These are phyloP conservation scores for Araneus ventricosus DNA, from an alignment of 1,140 invertebrate species.

Conservation along the genomic window DNA sequence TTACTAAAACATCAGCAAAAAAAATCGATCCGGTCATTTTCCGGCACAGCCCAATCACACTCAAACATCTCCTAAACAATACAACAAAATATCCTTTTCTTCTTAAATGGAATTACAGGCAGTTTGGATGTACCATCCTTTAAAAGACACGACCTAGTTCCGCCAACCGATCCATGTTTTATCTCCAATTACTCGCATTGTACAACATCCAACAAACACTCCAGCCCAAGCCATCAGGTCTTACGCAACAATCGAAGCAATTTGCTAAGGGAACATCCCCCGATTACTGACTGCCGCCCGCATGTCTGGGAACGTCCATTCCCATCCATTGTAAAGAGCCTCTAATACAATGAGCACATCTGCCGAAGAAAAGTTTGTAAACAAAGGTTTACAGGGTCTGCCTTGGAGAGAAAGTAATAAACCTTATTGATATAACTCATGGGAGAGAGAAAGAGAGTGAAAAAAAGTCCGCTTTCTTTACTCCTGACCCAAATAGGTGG, in stretches of 20 bases:
- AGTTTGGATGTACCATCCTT: background rate
- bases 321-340: constrained; percentile 8
- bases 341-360: constrained; percentile 1
- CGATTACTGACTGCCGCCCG: background rate
- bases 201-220: background rate
- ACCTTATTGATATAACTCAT: constrained; percentile 32
- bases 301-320: background rate
- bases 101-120: constrained; percentile 2
- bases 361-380: background rate
- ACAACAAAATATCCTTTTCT: background rate
- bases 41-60: constrained; percentile 4
- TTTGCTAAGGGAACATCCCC: background rate
- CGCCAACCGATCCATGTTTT: constrained; percentile 1
- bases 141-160: background rate
- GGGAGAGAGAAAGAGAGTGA: background rate
- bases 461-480: constrained; percentile 11
- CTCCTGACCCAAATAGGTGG: constrained; percentile 32
- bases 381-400: constrained; percentile 31
- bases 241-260: background rate
- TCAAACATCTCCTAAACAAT: background rate
- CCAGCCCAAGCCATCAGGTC: background rate
- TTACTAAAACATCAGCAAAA: background rate
- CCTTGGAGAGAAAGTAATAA: constrained; percentile 29
- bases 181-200: background rate
- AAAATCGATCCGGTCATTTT: background rate